A percentile compares a stretch with the other conserved stretches of the same genome.
phyloP scores from a whole-genome alignment of 1,140 invertebrate genomes.

The Drosophila pseudoananassae region DNA sequence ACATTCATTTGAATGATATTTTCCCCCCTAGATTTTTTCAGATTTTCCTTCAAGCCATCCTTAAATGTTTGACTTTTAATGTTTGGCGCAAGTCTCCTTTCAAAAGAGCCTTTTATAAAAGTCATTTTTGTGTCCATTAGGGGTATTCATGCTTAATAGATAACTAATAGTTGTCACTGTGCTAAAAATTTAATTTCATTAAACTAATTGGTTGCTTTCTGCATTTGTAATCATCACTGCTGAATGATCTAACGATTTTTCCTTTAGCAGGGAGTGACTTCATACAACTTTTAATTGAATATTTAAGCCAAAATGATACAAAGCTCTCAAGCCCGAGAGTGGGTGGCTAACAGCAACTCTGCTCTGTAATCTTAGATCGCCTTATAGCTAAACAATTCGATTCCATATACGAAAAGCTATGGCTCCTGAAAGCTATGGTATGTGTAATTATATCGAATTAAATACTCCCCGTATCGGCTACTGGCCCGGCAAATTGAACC shows the following conservation, averaged over 20 bases:
- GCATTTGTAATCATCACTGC: neutral
- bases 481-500: conserved; percentile 2
- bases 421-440: neutral
- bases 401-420: neutral
- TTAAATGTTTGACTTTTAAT: conserved; percentile 29
- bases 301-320: neutral
- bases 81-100: conserved; percentile 6
- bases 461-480: neutral
- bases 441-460: conserved; percentile 21
- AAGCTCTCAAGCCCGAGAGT: neutral
- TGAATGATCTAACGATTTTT: neutral
- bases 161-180: neutral
- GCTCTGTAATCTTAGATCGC: conserved; percentile 9
- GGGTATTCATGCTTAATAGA: neutral
- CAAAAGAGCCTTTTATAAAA: neutral
- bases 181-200: conserved; percentile 1
- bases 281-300: neutral
- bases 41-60: neutral
- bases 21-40: neutral
- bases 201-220: neutral
- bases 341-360: conserved; percentile 3
- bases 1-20: conserved; percentile 11
- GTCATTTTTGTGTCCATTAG: neutral
- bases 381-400: neutral
- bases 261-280: neutral